Evolutionary conservation across 2,797 vertebrate species (phyloP), one percentile per base, ranked within the genome.

Genomic region (Iguana delicatissima): DNA sequence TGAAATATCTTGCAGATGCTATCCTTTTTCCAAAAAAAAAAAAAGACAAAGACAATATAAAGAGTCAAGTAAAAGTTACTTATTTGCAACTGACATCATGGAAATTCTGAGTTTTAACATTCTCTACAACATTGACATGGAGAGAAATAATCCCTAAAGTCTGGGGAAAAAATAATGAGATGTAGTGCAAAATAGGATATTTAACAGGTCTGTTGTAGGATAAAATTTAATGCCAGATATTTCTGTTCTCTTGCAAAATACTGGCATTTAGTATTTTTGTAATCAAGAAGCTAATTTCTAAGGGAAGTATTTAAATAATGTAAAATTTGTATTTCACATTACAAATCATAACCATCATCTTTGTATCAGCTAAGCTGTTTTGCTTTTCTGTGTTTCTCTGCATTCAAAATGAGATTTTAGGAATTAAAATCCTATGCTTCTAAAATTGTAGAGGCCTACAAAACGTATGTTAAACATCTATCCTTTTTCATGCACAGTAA

Each of bases 401-500:
- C 91, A 74, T 94, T 95, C 95, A 64, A 92, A 92, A 89, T 90
- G 80, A 89, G 80, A 83, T 81, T 89, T 86, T 88, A 93, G 79
- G 29, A 95, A 80, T 92, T 95, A 93, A 95, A 95, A 95, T 93
- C 20, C 55, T 92, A 89, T 38, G 91, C 46, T 91, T 95, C 50
- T 92, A 88, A 95, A 80, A 95, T 89, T 93, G 81, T 91, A 88
- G 91, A 81, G 89, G 91, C 93, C 93, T 94, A 80, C 92, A 95
- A 96, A 96, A 97, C 95, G 96, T 97, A 96, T 91, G 95, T 95
- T 97, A 95, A 91, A 94, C 92, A 95, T 95, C 90, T 93, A 91
- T 92, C 81, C 76, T 93, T 96, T 97, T 97, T 96, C 90, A 87
- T 95, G 93, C 95, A 96, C 91, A 95, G 96, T 97, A 98, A 98